Evolutionary conservation across 2,113 vertebrate species (phyloP).

Genomic region (Jaculus jaculus): DNA sequence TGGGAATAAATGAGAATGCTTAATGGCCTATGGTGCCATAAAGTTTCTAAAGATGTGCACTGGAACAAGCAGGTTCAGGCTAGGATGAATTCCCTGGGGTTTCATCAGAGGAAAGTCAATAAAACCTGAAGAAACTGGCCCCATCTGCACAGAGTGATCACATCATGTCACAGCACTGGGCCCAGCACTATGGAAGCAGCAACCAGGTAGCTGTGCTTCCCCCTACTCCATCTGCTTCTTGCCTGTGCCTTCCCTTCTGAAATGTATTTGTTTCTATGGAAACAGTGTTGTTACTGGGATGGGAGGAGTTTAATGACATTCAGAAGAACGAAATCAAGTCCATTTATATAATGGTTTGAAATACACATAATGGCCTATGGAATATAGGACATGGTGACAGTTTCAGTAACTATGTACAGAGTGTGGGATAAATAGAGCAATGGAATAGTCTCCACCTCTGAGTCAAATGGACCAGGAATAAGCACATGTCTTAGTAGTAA

Average conservation of each 20-base stretch:
- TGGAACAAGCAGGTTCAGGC: slow-evolving; percentile 24
- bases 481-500: slow-evolving; percentile 48
- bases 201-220: not conserved
- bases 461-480: slow-evolving; percentile 60
- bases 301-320: slow-evolving; percentile 81
- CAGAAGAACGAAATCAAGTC: slow-evolving; percentile 78
- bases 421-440: slow-evolving; percentile 69
- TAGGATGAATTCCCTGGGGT: slow-evolving; percentile 48
- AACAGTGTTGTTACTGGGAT: slow-evolving; percentile 74
- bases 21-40: slow-evolving; percentile 18
- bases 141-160: not conserved
- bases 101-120: slow-evolving; percentile 57
- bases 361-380: slow-evolving; percentile 75
- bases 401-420: slow-evolving; percentile 59
- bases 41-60: slow-evolving; percentile 44
- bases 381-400: slow-evolving; percentile 68
- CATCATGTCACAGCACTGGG: not conserved
- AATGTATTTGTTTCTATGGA: slow-evolving; percentile 74
- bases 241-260: slow-evolving; percentile 16
- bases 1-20: slow-evolving; percentile 34
- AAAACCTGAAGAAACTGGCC: slow-evolving; percentile 9
- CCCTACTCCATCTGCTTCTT: slow-evolving; percentile 51
- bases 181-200: not conserved
- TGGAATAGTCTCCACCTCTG: slow-evolving; percentile 36
- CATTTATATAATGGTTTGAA: slow-evolving; percentile 79